These are phyloP conservation scores for Plotosus lineatus DNA, from an alignment of 2,113 vertebrate species.

Conservation along the genomic window DNA sequence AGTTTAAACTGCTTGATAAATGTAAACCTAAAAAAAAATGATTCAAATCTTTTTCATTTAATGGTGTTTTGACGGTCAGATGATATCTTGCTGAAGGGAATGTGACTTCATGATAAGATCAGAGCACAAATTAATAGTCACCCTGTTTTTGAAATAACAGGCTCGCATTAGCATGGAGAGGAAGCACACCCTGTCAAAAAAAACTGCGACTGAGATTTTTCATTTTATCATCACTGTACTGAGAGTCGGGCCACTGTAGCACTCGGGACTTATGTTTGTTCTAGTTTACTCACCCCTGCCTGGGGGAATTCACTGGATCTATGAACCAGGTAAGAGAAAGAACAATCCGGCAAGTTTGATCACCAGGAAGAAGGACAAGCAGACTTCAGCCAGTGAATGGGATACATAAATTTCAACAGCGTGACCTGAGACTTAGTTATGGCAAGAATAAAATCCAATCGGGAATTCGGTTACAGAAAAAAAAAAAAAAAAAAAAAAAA, in stretches of 20 bases:
- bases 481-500: no score
- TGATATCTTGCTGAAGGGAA: slow-evolving; percentile 32
- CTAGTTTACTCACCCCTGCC: slow-evolving; percentile 58
- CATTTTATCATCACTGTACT: slow-evolving; percentile 48
- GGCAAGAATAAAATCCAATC: neutral
- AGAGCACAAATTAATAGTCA: slow-evolving; percentile 47
- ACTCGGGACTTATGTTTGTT: slow-evolving; percentile 25
- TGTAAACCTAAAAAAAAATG: slow-evolving; percentile 39
- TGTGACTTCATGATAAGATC: slow-evolving; percentile 40
- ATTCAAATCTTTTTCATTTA: slow-evolving; percentile 44
- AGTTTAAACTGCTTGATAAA: slow-evolving; percentile 13
- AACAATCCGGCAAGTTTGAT: slow-evolving; percentile 28
- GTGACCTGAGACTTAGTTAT: slow-evolving; percentile 40
- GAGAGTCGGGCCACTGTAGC: slow-evolving; percentile 43
- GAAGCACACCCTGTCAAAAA: slow-evolving; percentile 53
- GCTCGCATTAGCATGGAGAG: slow-evolving; percentile 42
- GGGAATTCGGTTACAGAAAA: neutral
- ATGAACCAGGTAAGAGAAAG: slow-evolving; percentile 56
- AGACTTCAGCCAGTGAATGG: slow-evolving; percentile 19
- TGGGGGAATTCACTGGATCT: slow-evolving; percentile 57
- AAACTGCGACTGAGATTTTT: slow-evolving; percentile 60
- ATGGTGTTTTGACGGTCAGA: slow-evolving; percentile 32
- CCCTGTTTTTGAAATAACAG: slow-evolving; percentile 17
- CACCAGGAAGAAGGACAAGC: slow-evolving; percentile 15
- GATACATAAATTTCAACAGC: slow-evolving; percentile 19